Base-by-base conservation (phyloP, 2,113 vertebrate species). In the Sminthopsis crassicaudata region DNA sequence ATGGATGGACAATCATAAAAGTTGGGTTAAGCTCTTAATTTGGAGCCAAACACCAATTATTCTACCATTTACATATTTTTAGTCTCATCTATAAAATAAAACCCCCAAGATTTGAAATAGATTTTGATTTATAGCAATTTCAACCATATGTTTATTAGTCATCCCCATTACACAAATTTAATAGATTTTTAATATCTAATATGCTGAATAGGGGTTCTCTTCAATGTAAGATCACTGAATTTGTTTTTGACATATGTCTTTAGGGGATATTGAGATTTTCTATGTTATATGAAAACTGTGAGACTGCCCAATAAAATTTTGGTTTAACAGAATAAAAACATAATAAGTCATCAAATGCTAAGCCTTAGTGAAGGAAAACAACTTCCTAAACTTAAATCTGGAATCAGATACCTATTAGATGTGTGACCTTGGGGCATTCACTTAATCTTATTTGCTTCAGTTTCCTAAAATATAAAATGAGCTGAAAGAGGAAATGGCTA, bases 1-100 rank as follows among this genome's bases (percentile, higher is more conserved):
- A n/a, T n/a, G 3, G 7, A 84, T 42, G 67, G 19, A 7, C 16
- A 84, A 42, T 84, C 67, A 42, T 22, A 84, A 84, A 88, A 76
- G 8, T 50, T 94, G 11, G 91, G 93, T 88, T 92, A 90, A 36
- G 48, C 23, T 42, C 91, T 50, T 46, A 67, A 48, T 46, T 67
- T 36, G 88, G 22, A 8, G 10, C 23, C 36, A 84, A 76, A 76
- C 11, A 36, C 36, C 36, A 84, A 84, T 84, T 23, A 84, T 42
- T 42, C n/a, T 14, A 84, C 16, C 30, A 36, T 12, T 36, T 67
- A 36, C 60, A 36, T n/a, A 2, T 19, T 16, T n/a, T 12, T 76
- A 76, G 53, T 90, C 24, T 92, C 30, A 57, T 89, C 24, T 57
- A 8, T 24, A n/a, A 11, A 96, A 46, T 67, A 91, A 93, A 93